Percentiles rank a stretch among this genome's conserved stretches.
These are phyloP conservation scores for Eubucco bourcierii DNA, from an alignment of 2,113 vertebrate genomes.

Conservation along the genomic window DNA sequence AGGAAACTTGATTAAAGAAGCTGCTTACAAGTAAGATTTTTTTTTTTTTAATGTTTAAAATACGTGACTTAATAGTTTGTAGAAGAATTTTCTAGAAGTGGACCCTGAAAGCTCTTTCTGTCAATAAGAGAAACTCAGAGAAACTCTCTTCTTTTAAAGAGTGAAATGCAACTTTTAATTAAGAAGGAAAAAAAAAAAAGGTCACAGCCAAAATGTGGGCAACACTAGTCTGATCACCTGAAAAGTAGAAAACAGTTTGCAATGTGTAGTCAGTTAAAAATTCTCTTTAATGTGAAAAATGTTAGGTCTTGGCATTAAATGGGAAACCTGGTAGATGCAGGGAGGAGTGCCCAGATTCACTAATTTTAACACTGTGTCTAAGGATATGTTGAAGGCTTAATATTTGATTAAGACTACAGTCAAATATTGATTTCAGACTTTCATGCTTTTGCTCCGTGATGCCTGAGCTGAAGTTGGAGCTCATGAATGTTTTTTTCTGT, in stretches of 20 bases:
- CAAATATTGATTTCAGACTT: not conserved
- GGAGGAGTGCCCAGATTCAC: not conserved
- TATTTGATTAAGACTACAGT: not conserved
- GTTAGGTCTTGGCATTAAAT: not conserved
- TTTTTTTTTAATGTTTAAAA: not conserved
- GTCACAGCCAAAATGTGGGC: not conserved
- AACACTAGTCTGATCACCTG: not conserved
- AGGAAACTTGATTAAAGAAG: not conserved
- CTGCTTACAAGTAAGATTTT: not conserved
- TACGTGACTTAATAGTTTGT: not conserved
- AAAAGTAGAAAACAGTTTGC: not conserved
- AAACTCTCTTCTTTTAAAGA: not conserved
- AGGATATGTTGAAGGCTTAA: not conserved
- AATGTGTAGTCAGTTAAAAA: not conserved
- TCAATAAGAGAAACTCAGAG: not conserved
- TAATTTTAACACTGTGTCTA: not conserved
- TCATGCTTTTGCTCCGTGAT: not conserved
- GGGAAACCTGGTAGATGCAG: not conserved
- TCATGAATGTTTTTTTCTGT: not conserved
- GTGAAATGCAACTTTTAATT: not conserved
- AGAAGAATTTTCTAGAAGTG: not conserved
- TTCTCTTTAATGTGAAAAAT: not conserved
- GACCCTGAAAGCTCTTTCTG: not conserved
- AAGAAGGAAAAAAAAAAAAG: not conserved
- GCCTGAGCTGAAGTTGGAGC: not conserved